Evolutionary conservation across 2,797 vertebrate species (phyloP), one percentile per base, ranked within the genome.

Genomic region (Anomalospiza imberbis): DNA sequence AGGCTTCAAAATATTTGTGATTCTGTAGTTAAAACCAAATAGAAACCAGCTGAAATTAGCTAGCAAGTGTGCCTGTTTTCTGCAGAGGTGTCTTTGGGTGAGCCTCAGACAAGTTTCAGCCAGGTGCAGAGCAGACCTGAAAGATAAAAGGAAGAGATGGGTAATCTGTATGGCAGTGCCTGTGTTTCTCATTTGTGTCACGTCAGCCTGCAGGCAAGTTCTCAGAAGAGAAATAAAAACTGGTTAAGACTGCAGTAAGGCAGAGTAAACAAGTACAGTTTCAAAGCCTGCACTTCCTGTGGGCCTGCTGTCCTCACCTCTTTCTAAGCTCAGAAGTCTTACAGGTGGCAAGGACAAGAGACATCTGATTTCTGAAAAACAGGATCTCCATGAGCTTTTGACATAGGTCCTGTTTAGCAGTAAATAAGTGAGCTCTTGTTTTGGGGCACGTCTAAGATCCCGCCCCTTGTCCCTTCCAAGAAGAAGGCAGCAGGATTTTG

Each of bases 121-220:
- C 70, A 88, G 96, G 97, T 70, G 85, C 88, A 93, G 93, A 96
- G 85, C 97, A 97, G 85, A 97, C 89, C 98, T 98, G 96, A 90
- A 98, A 97, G 97, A 85, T 85, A 96, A 96, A 96, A 97, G 96
- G 94, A 89, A 95, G 96, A 94, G 94, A 79, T 31, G 50, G 94
- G 95, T 26, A 51, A 88, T 60, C 84, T 60, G 66, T 45, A 48
- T 10, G 15, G 12, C 34, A 17, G 54, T 61, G 72, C 90, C 75
- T 75, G 74, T 95, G 72, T n/a, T 94, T 95, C 92, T 96, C 40
- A 53, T 91, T 91, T 91, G 44, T 63, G 67, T 73, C 61, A 28
- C 71, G 51, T 68, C 91, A 95, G 88, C 76, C 76, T 61, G 85
- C 5, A 45, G 62, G 34, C 9, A 24, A 89, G 65, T 90, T 94